Percentiles rank a stretch among this genome's conserved stretches.
phyloP scores from a whole-genome alignment of 2,113 vertebrate species.

The Clarias macrocephalus region DNA sequence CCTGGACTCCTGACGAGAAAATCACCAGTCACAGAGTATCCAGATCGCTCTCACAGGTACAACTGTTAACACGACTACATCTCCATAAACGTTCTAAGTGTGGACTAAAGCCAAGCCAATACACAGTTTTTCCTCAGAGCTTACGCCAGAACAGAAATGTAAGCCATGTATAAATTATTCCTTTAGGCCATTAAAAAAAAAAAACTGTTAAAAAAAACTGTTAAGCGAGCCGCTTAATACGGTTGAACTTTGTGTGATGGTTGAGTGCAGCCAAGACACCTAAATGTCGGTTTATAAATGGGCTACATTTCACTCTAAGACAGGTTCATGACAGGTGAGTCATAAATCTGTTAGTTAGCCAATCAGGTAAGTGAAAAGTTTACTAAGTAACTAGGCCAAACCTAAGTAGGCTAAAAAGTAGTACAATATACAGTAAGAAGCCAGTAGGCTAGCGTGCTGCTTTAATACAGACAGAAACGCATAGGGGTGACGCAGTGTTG shows the following conservation, averaged over 20 bases:
- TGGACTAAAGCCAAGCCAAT: background rate
- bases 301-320: background rate
- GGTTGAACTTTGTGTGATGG: background rate
- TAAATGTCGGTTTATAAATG: background rate
- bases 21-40: conserved; percentile 62
- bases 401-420: background rate
- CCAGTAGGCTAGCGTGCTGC: background rate
- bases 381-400: background rate
- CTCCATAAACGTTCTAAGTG: background rate
- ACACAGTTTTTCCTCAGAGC: background rate
- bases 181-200: too few species aligned
- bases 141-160: background rate
- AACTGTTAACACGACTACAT: conserved; percentile 33
- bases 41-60: conserved; percentile 74
- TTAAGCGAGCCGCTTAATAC: too few species aligned
- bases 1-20: conserved; percentile 75
- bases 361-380: background rate
- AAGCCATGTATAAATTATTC: background rate
- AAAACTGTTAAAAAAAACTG: too few species aligned
- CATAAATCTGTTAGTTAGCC: background rate
- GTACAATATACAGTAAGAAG: background rate
- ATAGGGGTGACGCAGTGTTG: background rate
- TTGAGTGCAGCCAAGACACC: background rate
- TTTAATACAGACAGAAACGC: background rate
- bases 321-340: background rate